Base-by-base conservation (phyloP, 1,140 invertebrate species). In the Lepidurus packardi region DNA sequence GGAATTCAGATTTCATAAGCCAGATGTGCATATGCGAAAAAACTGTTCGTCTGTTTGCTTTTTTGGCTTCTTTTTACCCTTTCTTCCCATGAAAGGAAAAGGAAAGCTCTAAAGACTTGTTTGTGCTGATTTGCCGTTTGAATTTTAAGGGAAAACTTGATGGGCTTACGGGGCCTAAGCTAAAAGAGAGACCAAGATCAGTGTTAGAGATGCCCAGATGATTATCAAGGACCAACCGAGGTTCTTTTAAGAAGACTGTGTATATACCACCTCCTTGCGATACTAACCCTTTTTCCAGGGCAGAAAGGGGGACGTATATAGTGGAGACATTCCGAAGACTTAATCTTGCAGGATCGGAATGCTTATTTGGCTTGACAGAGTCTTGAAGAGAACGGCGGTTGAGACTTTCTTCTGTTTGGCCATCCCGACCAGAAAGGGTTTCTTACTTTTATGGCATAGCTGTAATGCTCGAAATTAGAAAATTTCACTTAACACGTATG, bases 251-350 rank as follows among this genome's bases (percentile, higher is more conserved):
- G 34, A 65, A 0, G 21, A 65, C 9, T 21, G 1, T 21, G 53
- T 7, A 65, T 65, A 65, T 65, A 7, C 53, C 53, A 65, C 53
- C 9, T 65, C 16, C 53, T 65, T 21, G 21, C 53, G 53, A 65
- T 65, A 21, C 53, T 65, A 65, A 65, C 53, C 53, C 53, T 65
- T 65, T 16, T 16, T 21, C 16, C 16, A 7, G 53, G 16, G 16
- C n/a, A 21, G 53, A 65, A 65, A 65, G 53, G 53, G n/a, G 53
- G 13, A 65, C 53, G 21, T 65, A 21, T 65, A 65, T 65, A 65
- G 53, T 65, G 53, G 53, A 65, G 53, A 21, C 53, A 65, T 65
- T 65, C 53, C 53, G 53, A 65, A 65, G 53, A 65, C 53, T 65
- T 65, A 65, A 65, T 65, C 53, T 65, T n/a, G 53, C 53, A 21